phyloP scores from a whole-genome alignment of 2,797 vertebrate genomes.

The Kryptopterus vitreolus region DNA sequence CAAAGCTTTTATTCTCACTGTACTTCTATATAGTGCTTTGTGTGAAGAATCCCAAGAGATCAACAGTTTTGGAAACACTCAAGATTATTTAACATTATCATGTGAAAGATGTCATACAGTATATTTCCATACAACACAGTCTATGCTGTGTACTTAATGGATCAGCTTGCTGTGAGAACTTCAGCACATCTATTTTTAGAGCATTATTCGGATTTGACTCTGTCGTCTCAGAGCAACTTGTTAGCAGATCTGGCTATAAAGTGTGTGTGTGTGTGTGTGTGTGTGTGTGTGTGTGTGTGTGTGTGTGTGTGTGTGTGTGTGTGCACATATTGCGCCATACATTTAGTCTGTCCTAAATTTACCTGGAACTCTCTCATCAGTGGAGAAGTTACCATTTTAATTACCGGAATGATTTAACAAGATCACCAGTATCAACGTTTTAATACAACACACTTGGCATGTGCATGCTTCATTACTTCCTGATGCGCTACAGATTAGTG shows the following conservation, averaged over 20 bases:
- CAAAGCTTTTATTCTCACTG: not conserved
- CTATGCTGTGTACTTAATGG: not conserved
- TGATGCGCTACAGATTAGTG: not conserved
- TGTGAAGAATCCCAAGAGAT: not conserved
- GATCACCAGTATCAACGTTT: not conserved
- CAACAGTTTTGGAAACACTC: not conserved
- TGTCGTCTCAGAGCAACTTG: not conserved
- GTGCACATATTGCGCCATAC: too few species aligned
- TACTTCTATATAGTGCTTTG: not conserved
- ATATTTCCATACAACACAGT: not conserved
- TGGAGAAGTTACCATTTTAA: not conserved
- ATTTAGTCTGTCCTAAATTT: not conserved
- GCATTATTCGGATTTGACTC: not conserved
- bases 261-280: not conserved
- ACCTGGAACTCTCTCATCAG: not conserved
- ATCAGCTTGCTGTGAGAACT: not conserved
- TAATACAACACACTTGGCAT: not conserved
- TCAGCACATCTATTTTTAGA: not conserved
- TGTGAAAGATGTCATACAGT: not conserved
- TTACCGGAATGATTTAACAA: not conserved
- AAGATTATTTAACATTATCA: not conserved
- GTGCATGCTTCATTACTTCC: not conserved
- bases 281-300: too few species aligned
- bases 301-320: too few species aligned
- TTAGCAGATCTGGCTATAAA: not conserved